Percentiles rank a stretch among this genome's conserved stretches.
Evolutionary conservation across 2,888 invertebrate genomes (phyloP).

Genomic region (Leptopterna dolabrata): DNA sequence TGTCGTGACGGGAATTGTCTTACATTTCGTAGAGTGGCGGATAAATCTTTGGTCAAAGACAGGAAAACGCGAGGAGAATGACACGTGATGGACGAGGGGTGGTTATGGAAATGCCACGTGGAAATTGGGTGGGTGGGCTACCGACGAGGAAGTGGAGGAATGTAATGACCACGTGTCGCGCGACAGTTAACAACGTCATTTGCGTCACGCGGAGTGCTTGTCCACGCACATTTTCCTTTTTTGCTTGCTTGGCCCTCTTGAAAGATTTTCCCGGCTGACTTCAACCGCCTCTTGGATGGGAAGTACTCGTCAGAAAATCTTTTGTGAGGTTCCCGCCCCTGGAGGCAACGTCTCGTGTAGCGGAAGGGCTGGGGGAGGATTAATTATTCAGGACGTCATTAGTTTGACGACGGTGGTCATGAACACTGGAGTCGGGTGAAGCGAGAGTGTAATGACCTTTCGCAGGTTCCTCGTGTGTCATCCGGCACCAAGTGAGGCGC

Average conservation of each 20-base stretch:
- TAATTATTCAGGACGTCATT: slow-evolving; percentile 38
- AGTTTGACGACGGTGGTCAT: slow-evolving; percentile 19
- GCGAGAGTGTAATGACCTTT: not conserved
- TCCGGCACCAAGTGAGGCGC: too few species aligned
- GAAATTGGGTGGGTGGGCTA: not conserved
- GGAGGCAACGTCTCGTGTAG: not conserved
- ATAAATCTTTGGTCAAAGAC: not conserved
- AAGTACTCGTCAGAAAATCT: not conserved
- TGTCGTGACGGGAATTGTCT: not conserved
- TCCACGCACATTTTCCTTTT: not conserved
- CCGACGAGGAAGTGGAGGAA: not conserved
- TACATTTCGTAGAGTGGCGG: not conserved
- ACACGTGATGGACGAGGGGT: not conserved
- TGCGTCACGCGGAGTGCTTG: not conserved
- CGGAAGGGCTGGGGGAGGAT: not conserved
- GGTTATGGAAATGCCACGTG: not conserved
- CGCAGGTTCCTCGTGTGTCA: not conserved
- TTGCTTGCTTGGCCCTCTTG: not conserved
- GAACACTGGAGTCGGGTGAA: not conserved
- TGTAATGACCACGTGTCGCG: not conserved
- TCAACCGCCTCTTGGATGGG: not conserved
- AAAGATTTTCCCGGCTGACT: not conserved
- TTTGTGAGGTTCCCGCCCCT: not conserved
- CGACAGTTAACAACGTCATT: slow-evolving; percentile 11
- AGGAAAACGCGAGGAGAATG: not conserved